Percentiles rank a stretch among this genome's conserved stretches.
These are phyloP conservation scores for Catocala sponsa DNA, from an alignment of 2,888 invertebrate species.

Conservation along the genomic window DNA sequence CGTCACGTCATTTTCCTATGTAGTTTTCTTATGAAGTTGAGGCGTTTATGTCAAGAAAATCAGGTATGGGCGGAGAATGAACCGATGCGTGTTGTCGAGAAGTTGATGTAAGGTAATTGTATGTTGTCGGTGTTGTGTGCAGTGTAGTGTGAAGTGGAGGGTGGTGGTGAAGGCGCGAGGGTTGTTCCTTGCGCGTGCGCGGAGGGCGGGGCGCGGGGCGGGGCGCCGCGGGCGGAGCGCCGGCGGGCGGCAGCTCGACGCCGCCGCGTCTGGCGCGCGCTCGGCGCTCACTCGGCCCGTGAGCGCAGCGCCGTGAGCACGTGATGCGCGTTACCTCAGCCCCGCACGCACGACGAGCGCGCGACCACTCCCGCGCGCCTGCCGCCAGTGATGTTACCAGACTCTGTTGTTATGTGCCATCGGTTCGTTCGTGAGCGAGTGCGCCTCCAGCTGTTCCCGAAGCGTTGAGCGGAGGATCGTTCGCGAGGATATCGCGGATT, in stretches of 20 bases:
- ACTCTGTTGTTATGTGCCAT: constrained; percentile 80
- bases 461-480: constrained; percentile 72
- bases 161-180: constrained; percentile 39
- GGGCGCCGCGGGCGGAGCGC: constrained; percentile 55
- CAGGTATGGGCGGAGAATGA: background rate
- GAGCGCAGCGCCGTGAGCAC: constrained; percentile 72
- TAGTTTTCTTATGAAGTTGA: background rate
- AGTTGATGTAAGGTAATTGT: background rate
- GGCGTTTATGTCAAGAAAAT: background rate
- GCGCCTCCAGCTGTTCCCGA: constrained; percentile 79
- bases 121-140: constrained; percentile 1
- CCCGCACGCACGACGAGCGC: constrained; percentile 62
- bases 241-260: constrained; percentile 63
- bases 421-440: constrained; percentile 79
- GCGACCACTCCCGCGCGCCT: constrained; percentile 73
- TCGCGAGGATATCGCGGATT: constrained; percentile 74
- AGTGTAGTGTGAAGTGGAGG: constrained; percentile 6
- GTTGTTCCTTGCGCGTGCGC: constrained; percentile 42
- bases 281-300: constrained; percentile 67
- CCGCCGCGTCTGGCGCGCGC: constrained; percentile 74
- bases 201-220: constrained; percentile 42
- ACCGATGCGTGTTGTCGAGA: background rate
- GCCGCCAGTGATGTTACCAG: constrained; percentile 80
- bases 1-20: background rate
- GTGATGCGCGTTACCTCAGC: constrained; percentile 64